Base-by-base conservation (phyloP, 2,797 vertebrate species). In the Pangasius krempfi region DNA sequence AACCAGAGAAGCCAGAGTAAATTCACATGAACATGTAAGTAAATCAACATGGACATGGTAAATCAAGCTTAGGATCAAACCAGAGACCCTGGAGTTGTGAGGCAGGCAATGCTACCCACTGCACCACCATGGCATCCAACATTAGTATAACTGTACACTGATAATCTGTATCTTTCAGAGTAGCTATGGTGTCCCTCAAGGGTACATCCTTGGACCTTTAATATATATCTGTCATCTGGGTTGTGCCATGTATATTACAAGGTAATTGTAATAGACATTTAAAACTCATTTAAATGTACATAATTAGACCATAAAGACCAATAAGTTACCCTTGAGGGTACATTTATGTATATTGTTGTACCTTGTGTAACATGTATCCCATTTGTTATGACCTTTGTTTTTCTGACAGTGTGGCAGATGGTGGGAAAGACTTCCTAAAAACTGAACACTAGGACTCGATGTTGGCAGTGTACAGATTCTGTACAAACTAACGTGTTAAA, bases 181-280 rank as follows among this genome's bases (percentile, higher is more conserved):
- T 40, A 81, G 22, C 13, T 40, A n/a, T 66, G 40, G 81, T 66
- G 40, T 83, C 27, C 81, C 81, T 83, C 81, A 83, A n/a, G 37
- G 37, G 14, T 50, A 44, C 14, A 44, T 82, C 80, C 58, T 44
- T 27, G 16, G 37, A 82, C 60, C 60, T 30, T 64, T 62, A 4
- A 18, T 9, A 37, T 58, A n/a, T 37, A 37, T 30, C 7, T 40
- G 40, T 40, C 22, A 81, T 56, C 30, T 81, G 13, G 37, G 20
- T 40, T 82, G 13, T 44, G 1, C 44, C 27, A 79, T 79, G n/a
- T 20, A 56, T 22, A 33, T 54, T 30, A 56, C 5, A 52, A 78
- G 30, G 75, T n/a, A 3, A 52, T 50, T 27, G 40, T 13, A 66
- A 66, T 30, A n/a, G n/a, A 64, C 60, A 60, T 62, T 25, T 62